Base-by-base conservation (phyloP, 2,888 invertebrate species). In the Orthosia incerta region DNA sequence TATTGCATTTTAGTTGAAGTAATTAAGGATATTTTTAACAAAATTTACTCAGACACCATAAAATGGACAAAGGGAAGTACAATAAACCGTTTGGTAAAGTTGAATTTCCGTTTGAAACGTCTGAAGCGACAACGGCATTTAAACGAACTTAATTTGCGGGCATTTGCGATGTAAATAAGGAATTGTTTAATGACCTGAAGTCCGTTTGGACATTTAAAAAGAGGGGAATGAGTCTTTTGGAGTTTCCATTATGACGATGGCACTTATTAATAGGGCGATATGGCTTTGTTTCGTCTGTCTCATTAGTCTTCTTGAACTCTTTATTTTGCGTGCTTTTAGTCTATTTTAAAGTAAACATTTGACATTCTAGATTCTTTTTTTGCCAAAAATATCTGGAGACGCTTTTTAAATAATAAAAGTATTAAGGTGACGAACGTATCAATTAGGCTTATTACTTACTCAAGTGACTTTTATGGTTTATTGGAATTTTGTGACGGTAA, bases 111-210 rank as follows among this genome's bases (percentile, higher is more conserved):
- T 82, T 86, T 79, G 72, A 74, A 82, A 78, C 82, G 84, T 86
- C 83, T 85, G 82, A 80, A 82, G 76, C 76, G 73, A 87, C 86
- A 86, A 82, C 84, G 85, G 81, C 74, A 88, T 86, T 86, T 89
- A 86, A 87, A 83, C 79, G 85, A 86, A 87, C 89, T 89, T 88
- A 91, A 90, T 91, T 90, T 90, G 86, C 80, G 83, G 83, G 84
- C 86, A 86, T 89, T 91, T 81, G 87, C 84, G 85, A 88, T 89
- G 89, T 88, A 89, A 91, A 91, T 90, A 89, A 88, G 85, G 86
- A 87, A 90, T 88, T 86, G 88, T 83, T 88, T 89, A 90, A 90
- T 90, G 87, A 84, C 82, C 82, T 83, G 79, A 76, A 83, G 87
- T 86, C 80, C 77, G 71, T 86, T 88, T 70, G 72, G 83, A 83